phyloP scores from a whole-genome alignment of 2,113 vertebrate species.

The Pangasianodon gigas region DNA sequence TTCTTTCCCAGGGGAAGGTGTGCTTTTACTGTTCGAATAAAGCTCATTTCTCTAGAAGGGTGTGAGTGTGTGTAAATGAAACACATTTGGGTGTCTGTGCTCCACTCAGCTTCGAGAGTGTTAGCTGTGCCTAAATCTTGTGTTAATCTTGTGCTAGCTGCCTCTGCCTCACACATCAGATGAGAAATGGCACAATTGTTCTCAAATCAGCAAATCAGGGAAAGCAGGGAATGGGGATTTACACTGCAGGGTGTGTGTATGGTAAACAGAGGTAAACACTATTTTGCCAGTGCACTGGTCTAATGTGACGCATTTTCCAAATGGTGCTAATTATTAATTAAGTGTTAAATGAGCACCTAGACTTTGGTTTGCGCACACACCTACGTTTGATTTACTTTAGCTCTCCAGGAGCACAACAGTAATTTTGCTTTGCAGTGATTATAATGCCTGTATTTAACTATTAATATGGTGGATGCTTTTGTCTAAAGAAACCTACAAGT shows the following conservation, averaged over 20 bases:
- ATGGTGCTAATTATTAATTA: neutral
- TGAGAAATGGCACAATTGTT: neutral
- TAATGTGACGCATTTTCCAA: neutral
- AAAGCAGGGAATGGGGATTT: neutral
- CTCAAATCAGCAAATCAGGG: conserved; percentile 8
- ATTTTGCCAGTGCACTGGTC: neutral
- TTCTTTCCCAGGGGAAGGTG: conserved; percentile 12
- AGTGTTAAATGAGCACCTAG: neutral
- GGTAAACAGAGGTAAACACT: neutral
- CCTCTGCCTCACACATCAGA: neutral
- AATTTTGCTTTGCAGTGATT: neutral
- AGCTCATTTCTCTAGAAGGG: conserved; percentile 10
- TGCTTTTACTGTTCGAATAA: neutral
- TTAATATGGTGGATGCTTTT: neutral
- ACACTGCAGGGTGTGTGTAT: neutral
- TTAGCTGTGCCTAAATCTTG: conserved; percentile 17
- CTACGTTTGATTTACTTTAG: neutral
- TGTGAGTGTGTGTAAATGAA: conserved; percentile 43
- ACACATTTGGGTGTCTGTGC: conserved; percentile 34
- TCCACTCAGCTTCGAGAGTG: conserved; percentile 13
- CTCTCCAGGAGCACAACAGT: neutral
- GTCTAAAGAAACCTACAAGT: neutral
- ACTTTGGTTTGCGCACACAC: neutral
- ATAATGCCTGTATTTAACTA: neutral
- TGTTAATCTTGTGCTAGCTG: neutral